Base-by-base conservation (phyloP, 2,797 vertebrate genomes). In the Enteromius viviparus region DNA sequence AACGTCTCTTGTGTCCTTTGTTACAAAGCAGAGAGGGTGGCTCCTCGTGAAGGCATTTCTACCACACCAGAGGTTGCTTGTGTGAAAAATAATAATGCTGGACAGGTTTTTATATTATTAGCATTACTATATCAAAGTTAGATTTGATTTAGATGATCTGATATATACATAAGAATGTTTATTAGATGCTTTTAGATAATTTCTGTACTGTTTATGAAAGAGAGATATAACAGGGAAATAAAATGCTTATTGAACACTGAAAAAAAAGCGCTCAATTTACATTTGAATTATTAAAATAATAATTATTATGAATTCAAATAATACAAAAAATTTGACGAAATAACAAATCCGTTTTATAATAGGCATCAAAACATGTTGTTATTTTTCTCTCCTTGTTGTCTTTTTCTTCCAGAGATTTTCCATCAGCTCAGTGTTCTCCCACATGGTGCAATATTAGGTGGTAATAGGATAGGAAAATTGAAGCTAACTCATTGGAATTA, bases 401-500 rank as follows among this genome's bases (percentile, higher is more conserved):
- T 76, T 82, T 85, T 78, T 26, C 37, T 60, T 64, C 42, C 66
- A 55, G 8, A 4, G 51, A 68, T 82, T 86, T 83, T 79, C 74
- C 84, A 80, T 88, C 87, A 88, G 90, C 84, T 86, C 89, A 78
- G 84, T 91, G 78, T 90, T 91, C 88, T 93, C 90, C 89, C 90
- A 86, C 87, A 89, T 88, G 92, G 89, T 91, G 89, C 90, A 90
- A 94, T 88, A 93, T 94, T 93, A 94, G 91, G 85, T 89, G 92
- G 94, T 95, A 95, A 95, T 95, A 90, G 92, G 93, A 92, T 94
- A 85, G 87, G 89, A 94, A 95, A 95, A 95, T 94, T 93, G 94
- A 93, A 92, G 91, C 92, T 94, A 95, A 94, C 93, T 94, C 92
- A 89, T 90, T 88, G 92, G 93, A 94, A 94, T 95, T 94, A 93